Base-by-base conservation (phyloP, 2,113 vertebrate species). In the Siniperca chuatsi region DNA sequence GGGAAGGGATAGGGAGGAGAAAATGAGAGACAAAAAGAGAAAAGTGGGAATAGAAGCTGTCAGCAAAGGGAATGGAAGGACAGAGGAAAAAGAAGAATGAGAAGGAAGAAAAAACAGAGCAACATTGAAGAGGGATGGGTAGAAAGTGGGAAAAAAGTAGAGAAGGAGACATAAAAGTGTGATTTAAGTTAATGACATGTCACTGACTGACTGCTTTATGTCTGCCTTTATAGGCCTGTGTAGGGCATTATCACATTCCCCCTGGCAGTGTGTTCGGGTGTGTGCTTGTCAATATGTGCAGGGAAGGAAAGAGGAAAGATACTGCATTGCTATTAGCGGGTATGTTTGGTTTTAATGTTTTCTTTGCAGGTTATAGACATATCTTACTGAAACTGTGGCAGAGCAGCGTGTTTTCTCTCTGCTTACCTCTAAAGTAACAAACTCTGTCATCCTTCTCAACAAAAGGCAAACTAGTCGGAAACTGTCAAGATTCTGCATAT, bases 141-240 rank as follows among this genome's bases (percentile, higher is more conserved):
- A 33, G 85, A 76, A 83, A 83, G 29, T 73, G 75, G 73, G 78
- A 12, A 71, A 87, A 84, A 90, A 90, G 81, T 82, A 74, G 82
- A 82, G 82, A 25, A 87, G 78, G 90, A 86, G 88, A 90, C 91
- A 95, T 93, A 92, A 94, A 94, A 94, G 87, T 90, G 92, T 94
- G 94, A 95, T 95, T 94, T 94, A 94, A 93, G 92, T 90, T 94
- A 90, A 94, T 93, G 91, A 89, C 88, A 84, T 93, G 93, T 92
- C 93, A 93, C 86, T 85, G 84, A 87, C 84, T 85, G 92, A 90
- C 86, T 93, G 79, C 89, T 94, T 94, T 94, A 92, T 92, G 91
- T 85, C 74, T 23, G 88, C 65, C 87, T 87, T 92, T 92, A 93
- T 92, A 82, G 91, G 79, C 74, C 85, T 78, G 88, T 86, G 88